phyloP scores from a whole-genome alignment of 2,797 vertebrate species.

The Limosa lapponica region DNA sequence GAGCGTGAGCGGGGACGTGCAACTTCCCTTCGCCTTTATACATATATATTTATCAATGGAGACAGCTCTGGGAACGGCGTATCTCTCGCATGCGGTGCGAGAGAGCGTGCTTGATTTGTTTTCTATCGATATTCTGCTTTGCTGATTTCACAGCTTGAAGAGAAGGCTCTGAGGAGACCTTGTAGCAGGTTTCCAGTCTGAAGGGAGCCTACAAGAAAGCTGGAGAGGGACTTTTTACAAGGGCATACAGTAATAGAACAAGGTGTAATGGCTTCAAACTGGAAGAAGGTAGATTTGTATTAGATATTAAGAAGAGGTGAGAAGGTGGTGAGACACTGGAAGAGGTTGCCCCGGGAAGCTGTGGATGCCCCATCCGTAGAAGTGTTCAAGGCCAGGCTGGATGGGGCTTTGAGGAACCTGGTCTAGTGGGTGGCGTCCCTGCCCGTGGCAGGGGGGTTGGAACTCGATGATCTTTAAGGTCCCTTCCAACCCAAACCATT shows the following conservation, averaged over 20 bases:
- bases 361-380: background rate
- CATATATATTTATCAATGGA: rapidly evolving
- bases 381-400: background rate
- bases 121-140: rapidly evolving
- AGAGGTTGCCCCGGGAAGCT: background rate
- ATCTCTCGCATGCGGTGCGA: rapidly evolving
- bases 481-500: background rate
- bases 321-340: background rate
- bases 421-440: background rate
- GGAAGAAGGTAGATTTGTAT: background rate
- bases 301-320: background rate
- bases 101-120: background rate
- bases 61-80: too few relatives aligned
- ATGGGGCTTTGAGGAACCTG: background rate
- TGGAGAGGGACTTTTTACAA: background rate
- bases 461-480: background rate
- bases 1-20: background rate
- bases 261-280: background rate
- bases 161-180: background rate
- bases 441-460: background rate
- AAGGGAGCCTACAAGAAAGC: background rate
- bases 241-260: background rate
- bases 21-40: background rate
- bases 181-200: background rate
- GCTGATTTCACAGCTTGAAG: background rate